These are phyloP conservation scores for Hypomecis punctinalis DNA, from an alignment of 2,888 invertebrate genomes.

Conservation along the genomic window DNA sequence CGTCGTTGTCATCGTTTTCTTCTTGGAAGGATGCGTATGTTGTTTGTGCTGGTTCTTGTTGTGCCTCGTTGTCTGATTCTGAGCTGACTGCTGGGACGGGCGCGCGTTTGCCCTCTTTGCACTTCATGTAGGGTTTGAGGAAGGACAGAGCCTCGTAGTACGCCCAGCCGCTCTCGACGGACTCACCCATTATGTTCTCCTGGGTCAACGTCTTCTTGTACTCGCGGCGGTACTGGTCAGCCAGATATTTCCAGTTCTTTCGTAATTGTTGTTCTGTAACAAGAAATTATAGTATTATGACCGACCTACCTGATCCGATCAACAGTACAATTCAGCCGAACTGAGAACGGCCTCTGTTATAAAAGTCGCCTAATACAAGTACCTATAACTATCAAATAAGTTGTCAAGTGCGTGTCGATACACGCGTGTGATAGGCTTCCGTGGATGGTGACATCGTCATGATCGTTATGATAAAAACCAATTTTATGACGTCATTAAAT, in stretches of 20 bases:
- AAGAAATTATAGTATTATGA: not conserved
- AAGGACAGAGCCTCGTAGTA: constrained; percentile 46
- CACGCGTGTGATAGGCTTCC: no score
- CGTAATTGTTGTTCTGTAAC: constrained; percentile 44
- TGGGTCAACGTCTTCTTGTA: constrained; percentile 41
- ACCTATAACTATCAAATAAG: no score
- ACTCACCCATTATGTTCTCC: constrained; percentile 21
- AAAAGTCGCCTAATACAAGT: no score
- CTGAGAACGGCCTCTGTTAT: no score
- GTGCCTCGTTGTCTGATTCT: constrained; percentile 17
- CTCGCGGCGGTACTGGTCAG: constrained; percentile 54
- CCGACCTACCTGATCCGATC: not conserved
- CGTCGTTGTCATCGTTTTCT: constrained; percentile 12
- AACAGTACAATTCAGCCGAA: not conserved
- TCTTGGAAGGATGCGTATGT: constrained; percentile 12
- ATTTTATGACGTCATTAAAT: no score
- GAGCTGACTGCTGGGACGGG: not conserved
- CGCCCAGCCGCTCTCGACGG: constrained; percentile 42
- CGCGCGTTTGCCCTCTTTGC: not conserved
- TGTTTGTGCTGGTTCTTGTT: not conserved
- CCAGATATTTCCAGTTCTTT: constrained; percentile 53
- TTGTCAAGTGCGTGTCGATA: no score
- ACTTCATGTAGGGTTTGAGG: constrained; percentile 36
- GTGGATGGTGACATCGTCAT: no score
- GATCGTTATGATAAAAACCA: no score